Evolutionary conservation across 2,797 vertebrate species (phyloP).

Genomic region (Carapus acus): DNA sequence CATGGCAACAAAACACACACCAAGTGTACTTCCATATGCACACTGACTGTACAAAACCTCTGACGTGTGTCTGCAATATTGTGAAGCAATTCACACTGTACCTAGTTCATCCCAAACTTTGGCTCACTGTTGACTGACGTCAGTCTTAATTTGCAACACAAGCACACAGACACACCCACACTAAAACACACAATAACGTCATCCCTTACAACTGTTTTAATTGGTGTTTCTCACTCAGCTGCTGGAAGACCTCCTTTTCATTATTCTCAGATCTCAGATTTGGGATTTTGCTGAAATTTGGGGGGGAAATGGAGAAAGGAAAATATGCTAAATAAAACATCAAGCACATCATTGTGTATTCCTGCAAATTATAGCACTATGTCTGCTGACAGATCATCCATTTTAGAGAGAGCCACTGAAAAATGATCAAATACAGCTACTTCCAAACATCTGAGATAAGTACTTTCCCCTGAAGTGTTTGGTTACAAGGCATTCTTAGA

Average conservation of each 20-base stretch:
- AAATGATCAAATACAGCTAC: neutral
- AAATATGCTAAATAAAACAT: conserved; percentile 9
- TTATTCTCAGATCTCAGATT: too few relatives aligned
- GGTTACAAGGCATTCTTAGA: too few relatives aligned
- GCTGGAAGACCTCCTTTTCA: too few relatives aligned
- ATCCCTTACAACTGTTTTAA: too few relatives aligned
- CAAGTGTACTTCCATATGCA: neutral
- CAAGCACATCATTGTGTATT: neutral
- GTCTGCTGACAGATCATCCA: neutral
- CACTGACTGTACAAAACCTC: conserved; percentile 7
- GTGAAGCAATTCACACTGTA: conserved; percentile 19
- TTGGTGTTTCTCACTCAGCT: neutral
- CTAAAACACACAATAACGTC: too few relatives aligned
- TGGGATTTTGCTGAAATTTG: too few relatives aligned
- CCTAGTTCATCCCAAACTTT: conserved; percentile 15
- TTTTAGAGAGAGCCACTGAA: neutral
- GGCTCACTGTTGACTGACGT: conserved; percentile 22
- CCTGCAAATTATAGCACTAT: too few relatives aligned
- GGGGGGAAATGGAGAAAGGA: neutral
- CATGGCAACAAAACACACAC: neutral
- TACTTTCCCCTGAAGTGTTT: too few relatives aligned
- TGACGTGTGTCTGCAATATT: conserved; percentile 9
- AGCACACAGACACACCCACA: conserved; percentile 1
- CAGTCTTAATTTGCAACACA: conserved; percentile 18
- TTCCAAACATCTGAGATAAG: neutral